phyloP scores from a whole-genome alignment of 2,113 vertebrate species.

The Gnathonemus longibarbis region DNA sequence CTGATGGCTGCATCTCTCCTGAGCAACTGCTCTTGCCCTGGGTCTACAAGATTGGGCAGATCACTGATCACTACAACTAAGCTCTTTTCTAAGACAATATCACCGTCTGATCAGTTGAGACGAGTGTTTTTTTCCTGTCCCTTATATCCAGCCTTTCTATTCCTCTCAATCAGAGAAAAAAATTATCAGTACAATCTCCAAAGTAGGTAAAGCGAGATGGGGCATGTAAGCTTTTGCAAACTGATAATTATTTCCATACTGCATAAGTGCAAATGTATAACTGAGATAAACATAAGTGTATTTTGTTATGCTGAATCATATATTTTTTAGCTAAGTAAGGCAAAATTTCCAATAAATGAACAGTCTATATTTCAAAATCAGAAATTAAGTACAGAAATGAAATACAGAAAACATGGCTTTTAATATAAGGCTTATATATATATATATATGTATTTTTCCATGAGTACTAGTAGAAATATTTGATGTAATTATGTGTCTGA shows the following conservation, averaged over 20 bases:
- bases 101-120: not conserved
- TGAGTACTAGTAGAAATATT: not conserved
- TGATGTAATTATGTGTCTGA: not conserved
- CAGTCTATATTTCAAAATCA: not conserved
- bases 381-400: not conserved
- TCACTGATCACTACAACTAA: not conserved
- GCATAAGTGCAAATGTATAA: not conserved
- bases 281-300: not conserved
- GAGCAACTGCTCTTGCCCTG: not conserved
- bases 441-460: not conserved
- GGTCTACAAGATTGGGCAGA: not conserved
- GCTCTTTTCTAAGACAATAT: not conserved
- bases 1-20: not conserved
- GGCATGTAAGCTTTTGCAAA: not conserved
- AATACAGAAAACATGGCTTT: not conserved
- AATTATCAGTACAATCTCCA: not conserved
- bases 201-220: not conserved
- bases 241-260: not conserved
- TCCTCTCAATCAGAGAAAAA: not conserved
- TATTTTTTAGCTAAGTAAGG: not conserved
- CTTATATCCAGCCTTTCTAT: not conserved
- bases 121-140: not conserved
- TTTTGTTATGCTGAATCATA: not conserved
- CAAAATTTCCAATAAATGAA: not conserved
- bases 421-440: not conserved